Evolutionary conservation across 2,113 vertebrate genomes (phyloP).

Genomic region (Etheostoma spectabile): DNA sequence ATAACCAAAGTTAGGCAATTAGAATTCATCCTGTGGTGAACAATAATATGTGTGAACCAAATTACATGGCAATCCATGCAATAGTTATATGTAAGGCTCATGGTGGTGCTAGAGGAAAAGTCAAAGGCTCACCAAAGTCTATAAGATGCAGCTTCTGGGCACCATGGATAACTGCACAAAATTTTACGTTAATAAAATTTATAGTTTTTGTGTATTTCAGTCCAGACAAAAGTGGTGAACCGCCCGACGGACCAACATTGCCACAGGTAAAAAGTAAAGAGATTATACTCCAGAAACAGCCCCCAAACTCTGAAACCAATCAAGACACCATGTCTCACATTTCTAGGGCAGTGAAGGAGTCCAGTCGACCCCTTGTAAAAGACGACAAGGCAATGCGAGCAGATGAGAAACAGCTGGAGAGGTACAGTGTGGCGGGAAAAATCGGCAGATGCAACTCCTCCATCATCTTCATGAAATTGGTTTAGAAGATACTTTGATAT

Average conservation of each 20-base stretch:
- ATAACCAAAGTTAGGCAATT: background rate
- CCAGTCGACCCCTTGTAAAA: constrained; percentile 44
- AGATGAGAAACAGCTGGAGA: constrained; percentile 56
- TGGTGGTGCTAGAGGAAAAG: background rate
- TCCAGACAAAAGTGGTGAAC: background rate
- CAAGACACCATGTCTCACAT: constrained; percentile 16
- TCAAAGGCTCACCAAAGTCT: background rate
- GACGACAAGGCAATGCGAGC: constrained; percentile 36
- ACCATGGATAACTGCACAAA: background rate
- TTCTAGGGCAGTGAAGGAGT: constrained; percentile 25
- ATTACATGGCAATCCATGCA: background rate
- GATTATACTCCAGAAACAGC: background rate
- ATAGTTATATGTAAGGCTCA: background rate
- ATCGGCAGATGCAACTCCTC: constrained; percentile 64
- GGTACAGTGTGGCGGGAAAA: constrained; percentile 37
- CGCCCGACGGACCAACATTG: background rate
- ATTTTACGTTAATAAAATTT: background rate
- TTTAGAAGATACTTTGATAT: constrained; percentile 62
- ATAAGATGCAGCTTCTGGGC: background rate
- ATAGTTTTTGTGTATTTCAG: background rate
- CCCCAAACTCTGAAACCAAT: background rate
- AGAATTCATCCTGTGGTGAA: background rate
- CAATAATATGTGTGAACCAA: background rate
- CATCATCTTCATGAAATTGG: constrained; percentile 52
- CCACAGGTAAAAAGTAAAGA: background rate